Base-by-base conservation (phyloP, 2,888 invertebrate species). In the Papilio gigon region DNA sequence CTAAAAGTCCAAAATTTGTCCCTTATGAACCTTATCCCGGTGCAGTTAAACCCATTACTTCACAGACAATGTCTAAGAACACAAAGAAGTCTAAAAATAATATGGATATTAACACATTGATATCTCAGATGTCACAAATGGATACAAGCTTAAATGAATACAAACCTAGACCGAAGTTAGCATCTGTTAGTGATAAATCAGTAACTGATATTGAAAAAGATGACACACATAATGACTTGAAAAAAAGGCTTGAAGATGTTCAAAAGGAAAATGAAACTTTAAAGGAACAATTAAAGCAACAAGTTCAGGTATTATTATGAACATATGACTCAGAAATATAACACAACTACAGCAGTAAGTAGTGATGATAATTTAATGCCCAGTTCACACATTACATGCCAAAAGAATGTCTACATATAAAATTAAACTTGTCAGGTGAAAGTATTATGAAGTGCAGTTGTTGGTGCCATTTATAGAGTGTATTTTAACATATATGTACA, bases 21-120 rank as follows among this genome's bases (percentile, higher is more conserved):
- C 97, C 97, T 0, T 97, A 96, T 76, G 97, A 98, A 80, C 97
- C 97, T 0, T 97, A 97, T 80, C 95, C 97, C 79, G 97, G 95
- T 17, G 97, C 97, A 62, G 95, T 97, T 0, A 95, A 95, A 80
- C 96, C 96, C 8, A 96, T 97, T 71, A 90, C 95, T 22, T 93
- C 95, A 0, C 85, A 86, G 71, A 83, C 91, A 71, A 85, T 87
- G 63, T 78, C 81, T 22, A 89, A 87, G 79, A 80, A 83, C n/a
- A 75, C 78, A n/a, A 88, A 87, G 73, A 88, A 86, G 73, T 91
- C 89, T 0, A 89, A 77, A 76, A 94, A 94, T 73, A 94, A 94
- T 77, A 91, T 95, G 80, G 95, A 95, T 75, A 93, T 95, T 50
- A 94, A 93, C 68, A 93, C 94, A 30, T 89, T 96, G 67, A 95